Conservation (phyloP, 2,888 invertebrate genomes). For the Patella pellucida region DNA sequence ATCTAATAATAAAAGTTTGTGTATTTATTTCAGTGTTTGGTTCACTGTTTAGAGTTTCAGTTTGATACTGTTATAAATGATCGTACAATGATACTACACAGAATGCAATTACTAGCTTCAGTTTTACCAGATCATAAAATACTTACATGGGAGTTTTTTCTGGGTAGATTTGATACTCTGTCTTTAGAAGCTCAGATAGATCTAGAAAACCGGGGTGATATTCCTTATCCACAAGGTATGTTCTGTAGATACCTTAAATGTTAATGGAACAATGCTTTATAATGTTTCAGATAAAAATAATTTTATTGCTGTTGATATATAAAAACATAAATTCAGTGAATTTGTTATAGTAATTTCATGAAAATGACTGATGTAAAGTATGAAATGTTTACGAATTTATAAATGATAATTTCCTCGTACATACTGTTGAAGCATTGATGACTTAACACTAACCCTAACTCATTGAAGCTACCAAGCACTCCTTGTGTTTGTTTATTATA, state of each 20-base stretch:
- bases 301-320: no score
- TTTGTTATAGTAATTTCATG: no score
- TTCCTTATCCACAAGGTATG: slow-evolving; percentile 84
- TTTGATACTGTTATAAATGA: slow-evolving; percentile 98
- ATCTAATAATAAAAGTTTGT: not conserved
- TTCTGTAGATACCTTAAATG: not conserved
- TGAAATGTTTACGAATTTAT: no score
- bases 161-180: slow-evolving; percentile 94
- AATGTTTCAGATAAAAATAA: no score
- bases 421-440: no score
- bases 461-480: no score
- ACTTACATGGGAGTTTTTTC: slow-evolving; percentile 97
- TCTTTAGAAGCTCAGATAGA: slow-evolving; percentile 96
- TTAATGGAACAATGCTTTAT: no score
- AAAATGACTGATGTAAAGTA: no score
- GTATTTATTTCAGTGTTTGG: slow-evolving; percentile 75
- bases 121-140: slow-evolving; percentile 90
- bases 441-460: no score
- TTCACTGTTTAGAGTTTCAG: slow-evolving; percentile 96
- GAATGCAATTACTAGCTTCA: slow-evolving; percentile 93
- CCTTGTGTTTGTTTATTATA: not conserved
- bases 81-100: slow-evolving; percentile 95
- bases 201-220: slow-evolving; percentile 79
- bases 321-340: no score
- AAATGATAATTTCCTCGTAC: no score